Percentiles rank a stretch among this genome's conserved stretches.
Evolutionary conservation across 2,113 vertebrate genomes (phyloP).

Genomic region (Ibidorhyncha struthersii): DNA sequence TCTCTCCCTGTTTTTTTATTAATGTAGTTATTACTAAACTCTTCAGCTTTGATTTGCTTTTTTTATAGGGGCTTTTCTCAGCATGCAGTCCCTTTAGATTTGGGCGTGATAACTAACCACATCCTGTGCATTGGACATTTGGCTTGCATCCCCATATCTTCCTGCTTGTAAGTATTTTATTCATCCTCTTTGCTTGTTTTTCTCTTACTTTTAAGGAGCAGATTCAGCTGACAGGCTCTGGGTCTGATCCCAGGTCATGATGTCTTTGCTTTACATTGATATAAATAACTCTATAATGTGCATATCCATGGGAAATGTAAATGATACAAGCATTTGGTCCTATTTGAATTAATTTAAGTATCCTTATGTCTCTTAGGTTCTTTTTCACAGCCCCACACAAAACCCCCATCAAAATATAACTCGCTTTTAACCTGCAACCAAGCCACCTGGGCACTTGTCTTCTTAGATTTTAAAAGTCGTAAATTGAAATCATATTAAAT

Average conservation of each 20-base stretch:
- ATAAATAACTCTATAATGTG: not conserved
- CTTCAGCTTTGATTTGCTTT: conserved; percentile 1
- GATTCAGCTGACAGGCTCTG: not conserved
- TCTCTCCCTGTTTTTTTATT: not conserved
- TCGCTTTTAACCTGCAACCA: conserved; percentile 8
- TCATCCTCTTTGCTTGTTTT: not conserved
- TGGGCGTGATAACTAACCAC: not conserved
- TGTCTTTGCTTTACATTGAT: not conserved
- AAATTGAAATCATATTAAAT: conserved; percentile 16
- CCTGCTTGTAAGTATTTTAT: conserved; percentile 39
- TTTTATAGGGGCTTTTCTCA: conserved; percentile 17
- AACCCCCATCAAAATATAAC: not conserved
- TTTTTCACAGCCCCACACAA: not conserved
- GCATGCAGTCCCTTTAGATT: not conserved
- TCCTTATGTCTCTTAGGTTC: not conserved
- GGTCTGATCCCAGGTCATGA: not conserved
- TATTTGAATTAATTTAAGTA: not conserved
- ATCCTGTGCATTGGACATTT: not conserved
- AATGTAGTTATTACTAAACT: not conserved
- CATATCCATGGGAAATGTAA: not conserved
- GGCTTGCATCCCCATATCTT: not conserved
- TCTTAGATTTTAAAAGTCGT: conserved; percentile 24
- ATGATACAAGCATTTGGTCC: not conserved
- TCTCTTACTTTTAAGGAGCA: not conserved
- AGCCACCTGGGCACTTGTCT: conserved; percentile 2